Conservation (phyloP, 2,797 vertebrate species). For the Cryptoblepharus egeriae region DNA sequence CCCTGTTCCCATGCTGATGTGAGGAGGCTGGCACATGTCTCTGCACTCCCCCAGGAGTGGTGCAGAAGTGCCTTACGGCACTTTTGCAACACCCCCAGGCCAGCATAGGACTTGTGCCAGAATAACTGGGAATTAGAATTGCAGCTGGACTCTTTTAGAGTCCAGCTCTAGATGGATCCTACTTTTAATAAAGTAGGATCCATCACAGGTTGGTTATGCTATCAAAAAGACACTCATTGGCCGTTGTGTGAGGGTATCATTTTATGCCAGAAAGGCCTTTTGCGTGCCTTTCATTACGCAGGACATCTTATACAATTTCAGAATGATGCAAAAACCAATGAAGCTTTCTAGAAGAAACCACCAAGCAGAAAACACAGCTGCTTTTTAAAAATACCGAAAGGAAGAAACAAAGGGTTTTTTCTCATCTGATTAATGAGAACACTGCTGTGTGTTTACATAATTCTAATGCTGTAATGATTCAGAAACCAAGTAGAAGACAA, state of each 20-base stretch:
- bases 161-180: too few relatives aligned
- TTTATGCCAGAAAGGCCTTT: not conserved
- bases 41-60: too few relatives aligned
- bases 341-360: slow-evolving; percentile 12
- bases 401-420: not conserved
- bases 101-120: too few relatives aligned
- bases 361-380: not conserved
- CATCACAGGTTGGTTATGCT: not conserved
- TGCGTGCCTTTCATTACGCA: not conserved
- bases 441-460: not conserved
- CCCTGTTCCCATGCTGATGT: too few relatives aligned
- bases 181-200: not conserved
- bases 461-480: not conserved
- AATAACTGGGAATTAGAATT: too few relatives aligned
- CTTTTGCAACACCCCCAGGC: too few relatives aligned
- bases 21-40: too few relatives aligned
- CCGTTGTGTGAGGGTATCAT: too few relatives aligned
- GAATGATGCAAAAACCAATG: slow-evolving; percentile 44
- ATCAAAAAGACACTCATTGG: not conserved
- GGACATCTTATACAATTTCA: slow-evolving; percentile 14
- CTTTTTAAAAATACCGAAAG: not conserved
- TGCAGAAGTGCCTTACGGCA: too few relatives aligned
- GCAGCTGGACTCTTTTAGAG: too few relatives aligned
- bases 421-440: slow-evolving; percentile 5
- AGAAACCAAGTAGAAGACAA: not conserved